Base-by-base conservation (phyloP, 2,797 vertebrate species). In the Emydoidea blandingii region DNA sequence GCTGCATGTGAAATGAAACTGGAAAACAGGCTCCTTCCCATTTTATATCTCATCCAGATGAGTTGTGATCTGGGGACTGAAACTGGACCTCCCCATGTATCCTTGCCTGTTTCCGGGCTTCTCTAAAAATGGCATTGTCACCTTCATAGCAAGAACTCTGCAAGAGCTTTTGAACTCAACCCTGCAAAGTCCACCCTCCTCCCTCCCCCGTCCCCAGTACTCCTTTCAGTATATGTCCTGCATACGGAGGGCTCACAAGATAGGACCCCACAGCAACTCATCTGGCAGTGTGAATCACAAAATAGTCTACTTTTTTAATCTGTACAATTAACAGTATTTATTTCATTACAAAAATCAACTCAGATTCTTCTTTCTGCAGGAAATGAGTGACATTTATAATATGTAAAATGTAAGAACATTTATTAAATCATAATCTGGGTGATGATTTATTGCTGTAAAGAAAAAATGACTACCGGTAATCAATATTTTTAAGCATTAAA, bases 401-500 rank as follows among this genome's bases (percentile, higher is more conserved):
- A n/a, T n/a, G n/a, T n/a, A n/a, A n/a, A n/a, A n/a, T n/a, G n/a
- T n/a, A n/a, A n/a, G n/a, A n/a, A n/a, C 16, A 68, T 88, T 83
- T 8, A 49, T 87, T 2, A 5, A 9, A 87, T 56, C 2, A 29
- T 5, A 44, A 53, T 37, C 49, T 85, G 92, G 23, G 0, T 19
- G 34, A 25, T 52, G 59, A 6, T 82, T 25, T 5, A 83, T 19
- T 1, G 25, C 94, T 68, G 18, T 0, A 25, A 93, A 91, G 88
- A 87, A 47, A 18, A 18, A 15, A 27, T 59, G 19, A 25, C 82
- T 92, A 50, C 50, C 5, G 15, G 50, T 50, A 81, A 31, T 93
- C 34, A 94, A 19, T 52, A 86, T 65, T 93, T 79, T 82, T 80
- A 21, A 94, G 21, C 18, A 94, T 94, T 89, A 54, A 94, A 62